These are phyloP conservation scores for Onychomys torridus DNA, from an alignment of 2,797 vertebrate species.

Conservation along the genomic window DNA sequence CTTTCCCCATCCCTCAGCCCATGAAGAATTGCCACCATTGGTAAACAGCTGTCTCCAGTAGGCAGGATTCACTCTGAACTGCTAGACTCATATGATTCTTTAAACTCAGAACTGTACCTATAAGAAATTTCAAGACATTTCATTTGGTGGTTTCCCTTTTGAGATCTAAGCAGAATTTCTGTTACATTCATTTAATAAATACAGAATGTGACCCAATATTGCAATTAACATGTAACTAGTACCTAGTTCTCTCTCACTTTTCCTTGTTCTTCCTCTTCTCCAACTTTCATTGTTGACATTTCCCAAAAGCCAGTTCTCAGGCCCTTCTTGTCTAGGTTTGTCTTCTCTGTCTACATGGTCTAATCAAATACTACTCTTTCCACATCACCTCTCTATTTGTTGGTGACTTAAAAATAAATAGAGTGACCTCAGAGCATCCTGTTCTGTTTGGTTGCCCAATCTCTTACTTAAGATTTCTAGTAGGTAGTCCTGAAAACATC, in stretches of 20 bases:
- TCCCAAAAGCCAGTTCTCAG: not conserved
- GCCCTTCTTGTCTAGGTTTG: not conserved
- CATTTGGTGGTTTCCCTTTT: not conserved
- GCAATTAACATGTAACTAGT: not conserved
- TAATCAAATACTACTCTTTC: not conserved
- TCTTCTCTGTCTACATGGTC: not conserved
- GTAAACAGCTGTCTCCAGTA: not conserved
- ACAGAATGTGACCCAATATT: not conserved
- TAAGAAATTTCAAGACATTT: constrained; percentile 2
- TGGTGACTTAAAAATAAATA: constrained; percentile 5
- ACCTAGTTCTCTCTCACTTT: not conserved
- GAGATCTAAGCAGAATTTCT: not conserved
- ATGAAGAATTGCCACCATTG: not conserved
- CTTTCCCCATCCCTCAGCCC: not conserved
- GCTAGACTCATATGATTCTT: not conserved
- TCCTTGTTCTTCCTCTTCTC: not conserved
- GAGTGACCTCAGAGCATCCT: not conserved
- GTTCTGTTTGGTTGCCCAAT: not conserved
- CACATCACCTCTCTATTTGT: not conserved
- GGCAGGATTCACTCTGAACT: not conserved
- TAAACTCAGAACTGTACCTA: not conserved
- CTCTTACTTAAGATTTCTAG: not conserved
- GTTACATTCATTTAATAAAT: not conserved
- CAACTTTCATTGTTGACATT: not conserved
- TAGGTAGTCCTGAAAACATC: not conserved